Evolutionary conservation across 2,113 vertebrate genomes (phyloP).

Genomic region (Pteronura brasiliensis): DNA sequence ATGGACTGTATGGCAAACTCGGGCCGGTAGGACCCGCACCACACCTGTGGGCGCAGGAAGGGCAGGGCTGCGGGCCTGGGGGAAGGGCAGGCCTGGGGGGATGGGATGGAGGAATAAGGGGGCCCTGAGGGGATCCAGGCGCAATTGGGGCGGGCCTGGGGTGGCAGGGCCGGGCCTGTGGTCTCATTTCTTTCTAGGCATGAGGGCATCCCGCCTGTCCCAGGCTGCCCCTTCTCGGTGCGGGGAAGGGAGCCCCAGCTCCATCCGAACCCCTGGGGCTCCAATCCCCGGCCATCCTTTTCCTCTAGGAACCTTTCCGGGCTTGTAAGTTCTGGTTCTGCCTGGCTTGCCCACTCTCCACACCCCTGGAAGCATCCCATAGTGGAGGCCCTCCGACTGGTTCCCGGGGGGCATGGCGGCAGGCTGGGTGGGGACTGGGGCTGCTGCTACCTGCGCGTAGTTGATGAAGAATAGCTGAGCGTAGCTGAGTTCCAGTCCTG

Average conservation of each 20-base stretch:
- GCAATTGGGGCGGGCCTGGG: background rate
- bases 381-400: fast-evolving
- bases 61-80: background rate
- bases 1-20: constrained; percentile 96
- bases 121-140: background rate
- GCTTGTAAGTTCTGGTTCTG: background rate
- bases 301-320: background rate
- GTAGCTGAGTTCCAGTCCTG: constrained; percentile 92
- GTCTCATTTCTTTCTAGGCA: background rate
- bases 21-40: constrained; percentile 97
- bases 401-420: fast-evolving
- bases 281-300: fast-evolving
- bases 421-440: fast-evolving
- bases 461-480: constrained; percentile 97
- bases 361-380: fast-evolving
- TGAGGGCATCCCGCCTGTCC: fast-evolving
- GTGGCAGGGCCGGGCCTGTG: background rate
- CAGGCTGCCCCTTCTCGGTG: too few relatives aligned
- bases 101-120: background rate
- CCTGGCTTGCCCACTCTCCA: background rate
- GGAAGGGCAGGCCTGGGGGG: background rate
- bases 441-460: constrained; percentile 91
- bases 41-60: constrained; percentile 78
- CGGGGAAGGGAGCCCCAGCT: fast-evolving
- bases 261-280: background rate